Evolutionary conservation across 2,113 vertebrate genomes (phyloP), one percentile per base, ranked within the genome.

Genomic region (Peromyscus leucopus): DNA sequence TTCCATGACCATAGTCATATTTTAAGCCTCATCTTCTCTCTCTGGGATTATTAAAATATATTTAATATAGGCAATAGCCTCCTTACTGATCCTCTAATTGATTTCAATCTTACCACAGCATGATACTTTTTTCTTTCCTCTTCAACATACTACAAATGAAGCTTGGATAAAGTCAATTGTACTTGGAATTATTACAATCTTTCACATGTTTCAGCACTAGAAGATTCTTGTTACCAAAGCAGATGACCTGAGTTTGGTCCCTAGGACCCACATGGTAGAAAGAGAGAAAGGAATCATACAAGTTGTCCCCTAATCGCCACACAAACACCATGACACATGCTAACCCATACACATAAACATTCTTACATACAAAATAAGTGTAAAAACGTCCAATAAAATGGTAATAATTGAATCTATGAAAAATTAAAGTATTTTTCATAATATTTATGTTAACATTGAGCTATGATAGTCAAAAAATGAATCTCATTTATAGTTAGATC

Each of bases 71-170:
- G 89, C 76, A 94, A 61, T 76, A 83, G 2, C 4, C 15, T 94
- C 13, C 21, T 28, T 75, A 83, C 33, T 71, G 24, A 19, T 61
- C 26, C 33, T 94, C 13, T 92, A 92, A 61, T 36, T 76, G 24
- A 71, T 76, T 76, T 59, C 26, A 96, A 67, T 94, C 83, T 92
- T 65, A 69, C 4, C n/a, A 94, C 7, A 80, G 80, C 28, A 51
- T 80, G 46, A 93, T 33, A 48, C 6, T 48, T 76, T 86, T 67
- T 91, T 57, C 26, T 69, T 67, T 3, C 26, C 36, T 83, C 26
- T 83, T 36, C 48, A 83, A 39, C 83, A 11, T 83, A 89, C 12
- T 39, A 48, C 3, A 89, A 83, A 76, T 92, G 33, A 88, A 92
- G 15, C 10, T 74, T 89, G 63, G 12, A 59, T 74, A 67, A 83